These are phyloP conservation scores for Struthidea cinerea DNA, from an alignment of 2,113 vertebrate genomes.

Conservation along the genomic window DNA sequence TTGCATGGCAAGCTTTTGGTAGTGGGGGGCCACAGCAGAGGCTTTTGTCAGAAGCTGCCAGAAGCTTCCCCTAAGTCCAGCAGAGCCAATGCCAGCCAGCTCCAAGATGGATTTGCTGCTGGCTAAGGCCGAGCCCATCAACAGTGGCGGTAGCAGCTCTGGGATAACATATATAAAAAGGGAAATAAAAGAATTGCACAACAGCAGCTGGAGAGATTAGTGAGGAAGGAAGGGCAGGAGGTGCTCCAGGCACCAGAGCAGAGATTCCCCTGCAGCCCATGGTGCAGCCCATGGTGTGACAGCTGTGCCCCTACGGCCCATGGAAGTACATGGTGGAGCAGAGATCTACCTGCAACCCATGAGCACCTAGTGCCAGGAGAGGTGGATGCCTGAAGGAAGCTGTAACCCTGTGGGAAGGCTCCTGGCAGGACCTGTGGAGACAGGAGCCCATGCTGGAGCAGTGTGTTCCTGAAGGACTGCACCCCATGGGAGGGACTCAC, in stretches of 20 bases:
- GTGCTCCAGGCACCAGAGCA: not conserved
- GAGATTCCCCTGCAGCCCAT: not conserved
- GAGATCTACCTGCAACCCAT: not conserved
- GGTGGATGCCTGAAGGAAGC: not conserved
- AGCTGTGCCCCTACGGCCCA: not conserved
- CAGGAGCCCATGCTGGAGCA: not conserved
- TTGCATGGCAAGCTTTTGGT: not conserved
- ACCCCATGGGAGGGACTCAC: accelerated
- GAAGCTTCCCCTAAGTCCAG: not conserved
- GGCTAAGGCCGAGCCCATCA: not conserved
- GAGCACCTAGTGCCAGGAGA: not conserved
- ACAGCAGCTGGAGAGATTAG: not conserved
- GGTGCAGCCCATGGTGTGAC: not conserved
- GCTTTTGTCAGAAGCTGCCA: not conserved
- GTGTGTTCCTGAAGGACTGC: not conserved
- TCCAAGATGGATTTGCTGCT: not conserved
- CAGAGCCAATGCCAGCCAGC: not conserved
- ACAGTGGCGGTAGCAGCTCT: not conserved
- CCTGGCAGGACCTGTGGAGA: not conserved
- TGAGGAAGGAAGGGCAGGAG: not conserved
- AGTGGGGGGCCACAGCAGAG: not conserved
- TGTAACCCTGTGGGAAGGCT: not conserved
- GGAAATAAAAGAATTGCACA: not conserved
- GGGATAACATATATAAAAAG: not conserved
- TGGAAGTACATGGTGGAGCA: not conserved